phyloP scores from a whole-genome alignment of 2,888 invertebrate genomes.

The Alloscopus bannaensis region DNA sequence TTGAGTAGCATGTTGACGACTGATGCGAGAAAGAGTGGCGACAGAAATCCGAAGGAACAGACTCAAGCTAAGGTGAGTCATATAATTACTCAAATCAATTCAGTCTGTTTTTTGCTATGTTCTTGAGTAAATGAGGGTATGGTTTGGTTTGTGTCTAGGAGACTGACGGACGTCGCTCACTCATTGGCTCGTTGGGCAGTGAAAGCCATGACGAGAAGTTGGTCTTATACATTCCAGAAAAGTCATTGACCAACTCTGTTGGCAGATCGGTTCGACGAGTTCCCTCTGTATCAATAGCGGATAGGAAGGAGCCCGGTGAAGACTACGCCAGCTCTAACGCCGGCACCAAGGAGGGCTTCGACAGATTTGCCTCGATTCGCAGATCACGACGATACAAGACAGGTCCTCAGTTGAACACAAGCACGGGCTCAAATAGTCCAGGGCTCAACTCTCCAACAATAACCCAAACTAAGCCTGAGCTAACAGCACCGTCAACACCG shows the following conservation, averaged over 20 bases:
- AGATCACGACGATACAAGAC: constrained; percentile 88
- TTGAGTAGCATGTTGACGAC: constrained; percentile 48
- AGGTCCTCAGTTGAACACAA: constrained; percentile 75
- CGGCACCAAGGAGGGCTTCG: constrained; percentile 82
- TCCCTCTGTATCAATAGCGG: constrained; percentile 43
- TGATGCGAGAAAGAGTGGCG: constrained; percentile 17
- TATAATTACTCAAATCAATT: not conserved
- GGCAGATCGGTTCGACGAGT: constrained; percentile 44
- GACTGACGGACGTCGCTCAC: constrained; percentile 79
- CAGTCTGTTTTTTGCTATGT: constrained; percentile 8
- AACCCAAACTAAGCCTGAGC: constrained; percentile 25
- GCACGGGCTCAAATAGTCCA: constrained; percentile 16
- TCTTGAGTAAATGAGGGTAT: constrained; percentile 1
- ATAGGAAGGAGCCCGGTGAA: constrained; percentile 40
- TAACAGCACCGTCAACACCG: constrained; percentile 32
- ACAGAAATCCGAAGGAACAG: not conserved
- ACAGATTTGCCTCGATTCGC: constrained; percentile 87
- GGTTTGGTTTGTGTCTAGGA: constrained; percentile 75
- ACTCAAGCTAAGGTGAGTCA: constrained; percentile 25
- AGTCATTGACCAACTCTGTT: constrained; percentile 57
- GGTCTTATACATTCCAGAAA: constrained; percentile 78
- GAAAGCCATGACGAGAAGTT: constrained; percentile 78
- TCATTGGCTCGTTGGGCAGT: constrained; percentile 79
- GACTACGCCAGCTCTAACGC: constrained; percentile 33
- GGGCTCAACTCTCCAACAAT: constrained; percentile 59